Conservation (phyloP, 2,888 invertebrate genomes). For the Trachelus stipa region DNA sequence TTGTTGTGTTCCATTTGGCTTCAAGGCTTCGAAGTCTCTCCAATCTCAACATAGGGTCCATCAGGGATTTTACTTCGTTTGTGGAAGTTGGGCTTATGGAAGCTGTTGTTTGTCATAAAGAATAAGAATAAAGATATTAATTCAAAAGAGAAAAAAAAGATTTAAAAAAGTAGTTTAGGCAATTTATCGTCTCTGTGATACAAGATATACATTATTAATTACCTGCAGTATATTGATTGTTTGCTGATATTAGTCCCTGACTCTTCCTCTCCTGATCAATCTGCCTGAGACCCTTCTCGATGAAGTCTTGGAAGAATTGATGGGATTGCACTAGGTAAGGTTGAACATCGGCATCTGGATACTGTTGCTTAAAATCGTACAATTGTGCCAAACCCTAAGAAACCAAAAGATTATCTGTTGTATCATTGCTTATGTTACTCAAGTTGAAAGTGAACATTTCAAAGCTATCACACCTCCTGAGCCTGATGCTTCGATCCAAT, state of each 20-base stretch:
- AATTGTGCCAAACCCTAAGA: conserved; percentile 80
- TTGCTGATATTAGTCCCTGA: conserved; percentile 52
- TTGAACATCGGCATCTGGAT: conserved; percentile 85
- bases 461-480: conserved; percentile 65
- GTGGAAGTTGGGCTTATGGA: conserved; percentile 37
- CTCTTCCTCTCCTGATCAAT: conserved; percentile 68
- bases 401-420: conserved; percentile 17
- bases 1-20: conserved; percentile 55
- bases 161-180: not conserved
- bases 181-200: not conserved
- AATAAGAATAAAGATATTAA: not conserved
- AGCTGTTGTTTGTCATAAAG: conserved; percentile 26
- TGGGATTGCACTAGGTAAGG: conserved; percentile 87
- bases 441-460: not conserved
- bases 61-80: conserved; percentile 51
- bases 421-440: not conserved
- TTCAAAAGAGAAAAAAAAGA: not conserved
- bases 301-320: conserved; percentile 88
- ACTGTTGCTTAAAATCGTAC: conserved; percentile 80
- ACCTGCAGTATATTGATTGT: conserved; percentile 54
- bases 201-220: conserved; percentile 7
- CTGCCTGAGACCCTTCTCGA: conserved; percentile 79
- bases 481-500: conserved; percentile 91
- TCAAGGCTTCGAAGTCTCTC: conserved; percentile 59
- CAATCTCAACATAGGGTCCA: conserved; percentile 61